Conservation (phyloP, 2,113 vertebrate genomes). For the Dicaeum eximium region DNA sequence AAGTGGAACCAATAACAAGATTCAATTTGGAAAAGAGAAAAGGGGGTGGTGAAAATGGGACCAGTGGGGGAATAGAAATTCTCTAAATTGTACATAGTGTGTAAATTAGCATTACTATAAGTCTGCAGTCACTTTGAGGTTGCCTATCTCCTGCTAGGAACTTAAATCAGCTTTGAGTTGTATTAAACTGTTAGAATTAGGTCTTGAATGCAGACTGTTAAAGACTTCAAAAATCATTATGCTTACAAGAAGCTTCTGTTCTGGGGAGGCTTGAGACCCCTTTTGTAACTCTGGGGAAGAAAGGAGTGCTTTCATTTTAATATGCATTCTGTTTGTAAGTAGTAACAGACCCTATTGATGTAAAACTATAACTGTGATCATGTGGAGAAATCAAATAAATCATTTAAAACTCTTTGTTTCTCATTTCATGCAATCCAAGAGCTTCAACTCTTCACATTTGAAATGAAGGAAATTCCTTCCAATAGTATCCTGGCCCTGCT, state of each 20-base stretch:
- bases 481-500: not conserved
- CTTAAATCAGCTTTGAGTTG: slow-evolving; percentile 72
- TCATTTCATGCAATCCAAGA: slow-evolving; percentile 54
- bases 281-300: slow-evolving; percentile 76
- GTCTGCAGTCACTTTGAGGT: slow-evolving; percentile 74
- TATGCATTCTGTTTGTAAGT: slow-evolving; percentile 89
- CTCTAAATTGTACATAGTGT: slow-evolving; percentile 80
- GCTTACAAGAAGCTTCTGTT: slow-evolving; percentile 72
- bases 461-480: not conserved
- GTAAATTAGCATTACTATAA: slow-evolving; percentile 75
- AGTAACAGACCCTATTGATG: slow-evolving; percentile 85
- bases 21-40: slow-evolving; percentile 46
- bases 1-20: slow-evolving; percentile 53
- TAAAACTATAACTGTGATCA: slow-evolving; percentile 92
- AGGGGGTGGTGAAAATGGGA: slow-evolving; percentile 30
- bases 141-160: slow-evolving; percentile 73
- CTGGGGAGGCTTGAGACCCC: slow-evolving; percentile 72
- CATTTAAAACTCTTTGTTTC: slow-evolving; percentile 71
- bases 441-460: not conserved
- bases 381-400: slow-evolving; percentile 92
- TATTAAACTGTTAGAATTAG: slow-evolving; percentile 75
- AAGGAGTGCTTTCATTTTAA: slow-evolving; percentile 83
- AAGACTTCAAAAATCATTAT: slow-evolving; percentile 61
- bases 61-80: slow-evolving; percentile 55
- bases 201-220: slow-evolving; percentile 75